Base-by-base conservation (phyloP, 1,140 invertebrate species). In the Musca vetustissima region DNA sequence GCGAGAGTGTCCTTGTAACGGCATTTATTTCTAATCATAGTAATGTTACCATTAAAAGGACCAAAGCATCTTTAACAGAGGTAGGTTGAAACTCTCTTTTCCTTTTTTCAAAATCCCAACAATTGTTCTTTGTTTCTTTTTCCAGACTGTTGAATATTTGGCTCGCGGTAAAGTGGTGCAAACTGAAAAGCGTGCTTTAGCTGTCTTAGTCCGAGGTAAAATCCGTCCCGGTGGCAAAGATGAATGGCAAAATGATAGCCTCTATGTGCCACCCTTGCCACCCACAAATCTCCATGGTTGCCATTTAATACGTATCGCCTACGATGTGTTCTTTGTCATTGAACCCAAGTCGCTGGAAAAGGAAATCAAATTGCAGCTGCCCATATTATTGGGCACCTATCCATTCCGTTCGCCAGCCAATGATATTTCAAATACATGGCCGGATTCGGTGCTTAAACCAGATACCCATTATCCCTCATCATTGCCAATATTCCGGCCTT, bases 251-350 rank as follows among this genome's bases (percentile, higher is more conserved):
- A 93, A 92, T 78, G 94, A 97, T 83, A 90, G 94, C 80, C 88
- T 98, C 59, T 95, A 95, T 80, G 93, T 98, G 67, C 96, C 96
- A 68, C 94, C 96, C 19, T 84, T 98, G 71, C 96, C 96, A 55
- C 97, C 97, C 13, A 98, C 96, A 21, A 96, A 97, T 86, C 85
- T 98, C n/a, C 86, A 95, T 70, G 96, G 95, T 48, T 98, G 96
- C 81, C 93, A 96, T 83, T 88, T 98, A 69, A 98, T 98, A 74
- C 90, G 93, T 79, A 94, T 98, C 70, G 90, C 95, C 74, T 98
- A 98, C 82, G 93, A 96, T 82, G 92, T 98, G 57, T 95, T 93
- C 84, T 97, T 97, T 80, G 90, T 95, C 69, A 91, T 97, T 74
- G 91, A 91, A 77, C 94, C 94, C 69, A 95, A 94, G 83, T 94